Conservation (phyloP, 2,888 invertebrate genomes). For the Pachymerium ferrugineum region DNA sequence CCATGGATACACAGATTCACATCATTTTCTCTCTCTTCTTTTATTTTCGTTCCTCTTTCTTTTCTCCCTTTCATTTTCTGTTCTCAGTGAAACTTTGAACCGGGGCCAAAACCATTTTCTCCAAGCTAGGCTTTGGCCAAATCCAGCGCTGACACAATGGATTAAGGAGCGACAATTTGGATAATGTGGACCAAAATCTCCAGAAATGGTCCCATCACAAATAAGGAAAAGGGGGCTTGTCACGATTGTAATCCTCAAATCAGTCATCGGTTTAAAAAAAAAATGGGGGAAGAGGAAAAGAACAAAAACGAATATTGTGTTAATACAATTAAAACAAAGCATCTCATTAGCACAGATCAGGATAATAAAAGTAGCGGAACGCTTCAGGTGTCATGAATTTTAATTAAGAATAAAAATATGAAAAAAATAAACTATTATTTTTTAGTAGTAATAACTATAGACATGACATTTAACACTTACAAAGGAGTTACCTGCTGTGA, state of each 20-base stretch:
- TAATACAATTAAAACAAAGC: too few relatives aligned
- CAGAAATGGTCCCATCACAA: slow-evolving; percentile 1
- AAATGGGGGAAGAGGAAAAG: background rate
- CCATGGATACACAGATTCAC: background rate
- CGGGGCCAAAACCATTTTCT: slow-evolving; percentile 15
- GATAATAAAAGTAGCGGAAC: too few relatives aligned
- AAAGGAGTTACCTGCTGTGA: too few relatives aligned
- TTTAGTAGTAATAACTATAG: too few relatives aligned
- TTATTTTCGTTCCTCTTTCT: too few relatives aligned
- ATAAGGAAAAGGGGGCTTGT: slow-evolving; percentile 4
- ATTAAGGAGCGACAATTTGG: slow-evolving; percentile 21
- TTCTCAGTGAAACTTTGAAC: background rate
- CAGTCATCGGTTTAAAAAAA: background rate
- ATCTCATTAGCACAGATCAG: too few relatives aligned
- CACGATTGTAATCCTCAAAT: background rate
- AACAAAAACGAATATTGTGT: too few relatives aligned
- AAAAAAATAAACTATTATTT: too few relatives aligned
- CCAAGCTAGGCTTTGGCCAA: background rate
- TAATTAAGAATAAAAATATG: too few relatives aligned
- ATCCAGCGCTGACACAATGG: slow-evolving; percentile 16
- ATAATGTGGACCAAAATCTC: slow-evolving; percentile 21
- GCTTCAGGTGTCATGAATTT: too few relatives aligned
- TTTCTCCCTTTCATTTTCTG: background rate
- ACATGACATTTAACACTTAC: too few relatives aligned
- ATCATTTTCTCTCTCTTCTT: background rate